Evolutionary conservation across 2,797 vertebrate species (phyloP), one percentile per base, ranked within the genome.

Genomic region (Enteromius fasciolatus): DNA sequence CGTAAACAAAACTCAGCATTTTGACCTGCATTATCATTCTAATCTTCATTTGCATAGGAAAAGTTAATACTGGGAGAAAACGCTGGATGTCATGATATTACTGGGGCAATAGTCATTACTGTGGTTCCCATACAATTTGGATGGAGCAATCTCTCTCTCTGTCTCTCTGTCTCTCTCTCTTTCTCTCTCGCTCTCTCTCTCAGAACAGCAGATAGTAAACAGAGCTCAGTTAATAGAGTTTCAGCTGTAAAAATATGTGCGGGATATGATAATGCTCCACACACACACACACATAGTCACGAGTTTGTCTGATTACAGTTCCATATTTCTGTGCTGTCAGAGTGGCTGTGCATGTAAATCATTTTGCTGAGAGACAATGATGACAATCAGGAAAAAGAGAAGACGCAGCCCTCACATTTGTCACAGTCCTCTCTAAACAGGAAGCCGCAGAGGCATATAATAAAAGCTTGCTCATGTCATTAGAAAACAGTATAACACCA

Each of bases 211-310:
- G 44, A 46, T 68, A 70, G 82, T 75, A 72, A 83, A 84, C 46
- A 83, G 54, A 25, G 74, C 68, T 73, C 86, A 44, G 82, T 79
- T 86, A 86, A 86, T 84, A 57, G 82, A 78, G 84, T 82, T 84
- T 75, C 76, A 79, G 76, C 64, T 46, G 28, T 59, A 48, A 25
- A 61, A 63, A 69, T 80, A 70, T 54, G 76, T 84, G 76, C 11
- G 4, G 81, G 75, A 66, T 70, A 77, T 80, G 74, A 50, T 67
- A 78, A 74, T 61, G 73, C 67, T 20, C 14, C 39, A 61, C 57
- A 76, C n/a, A 44, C 39, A 61, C 57, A 76, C n/a, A 44, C 52
- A 57, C 54, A 5, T 3, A 39, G 39, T 39, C 7, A 39, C 39
- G 50, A 80, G 83, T 88, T 77, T 75, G 69, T 50, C 82, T 80